Percentiles rank a stretch among this genome's conserved stretches.
Conservation (phyloP, 1,140 invertebrate species). For the Pseudomyrmex dendroicus region DNA sequence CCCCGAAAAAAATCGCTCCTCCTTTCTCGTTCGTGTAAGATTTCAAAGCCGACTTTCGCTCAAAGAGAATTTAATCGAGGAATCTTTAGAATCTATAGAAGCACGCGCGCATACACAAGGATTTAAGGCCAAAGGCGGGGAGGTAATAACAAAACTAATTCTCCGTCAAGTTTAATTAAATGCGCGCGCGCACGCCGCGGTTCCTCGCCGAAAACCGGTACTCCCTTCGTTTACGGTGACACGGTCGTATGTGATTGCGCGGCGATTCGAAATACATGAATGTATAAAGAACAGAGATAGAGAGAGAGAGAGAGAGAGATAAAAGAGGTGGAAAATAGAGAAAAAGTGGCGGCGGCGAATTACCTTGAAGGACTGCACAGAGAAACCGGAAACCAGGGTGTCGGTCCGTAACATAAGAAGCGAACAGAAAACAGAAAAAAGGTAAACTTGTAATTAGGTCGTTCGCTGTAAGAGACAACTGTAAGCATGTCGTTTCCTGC, state of each 20-base stretch:
- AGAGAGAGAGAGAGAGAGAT: slow-evolving; percentile 51
- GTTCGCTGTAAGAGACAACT: slow-evolving; percentile 74
- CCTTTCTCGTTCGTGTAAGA: neutral
- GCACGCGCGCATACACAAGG: too few relatives aligned
- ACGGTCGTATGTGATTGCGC: neutral
- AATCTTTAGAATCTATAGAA: neutral
- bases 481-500: slow-evolving; percentile 31
- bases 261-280: slow-evolving; percentile 28
- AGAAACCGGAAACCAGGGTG: slow-evolving; percentile 82
- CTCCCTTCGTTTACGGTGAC: slow-evolving; percentile 22
- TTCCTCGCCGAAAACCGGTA: too few relatives aligned
- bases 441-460: slow-evolving; percentile 79
- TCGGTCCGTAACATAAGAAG: slow-evolving; percentile 82
- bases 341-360: slow-evolving; percentile 78
- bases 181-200: neutral
- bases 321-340: slow-evolving; percentile 58
- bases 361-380: slow-evolving; percentile 83
- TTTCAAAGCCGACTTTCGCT: neutral
- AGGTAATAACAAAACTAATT: neutral
- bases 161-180: neutral
- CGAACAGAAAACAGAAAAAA: slow-evolving; percentile 82
- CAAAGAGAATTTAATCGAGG: neutral
- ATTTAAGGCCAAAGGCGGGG: neutral
- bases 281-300: slow-evolving; percentile 24
- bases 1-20: neutral